Base-by-base conservation (phyloP, 2,797 vertebrate genomes). In the Rhyacichthys aspro region DNA sequence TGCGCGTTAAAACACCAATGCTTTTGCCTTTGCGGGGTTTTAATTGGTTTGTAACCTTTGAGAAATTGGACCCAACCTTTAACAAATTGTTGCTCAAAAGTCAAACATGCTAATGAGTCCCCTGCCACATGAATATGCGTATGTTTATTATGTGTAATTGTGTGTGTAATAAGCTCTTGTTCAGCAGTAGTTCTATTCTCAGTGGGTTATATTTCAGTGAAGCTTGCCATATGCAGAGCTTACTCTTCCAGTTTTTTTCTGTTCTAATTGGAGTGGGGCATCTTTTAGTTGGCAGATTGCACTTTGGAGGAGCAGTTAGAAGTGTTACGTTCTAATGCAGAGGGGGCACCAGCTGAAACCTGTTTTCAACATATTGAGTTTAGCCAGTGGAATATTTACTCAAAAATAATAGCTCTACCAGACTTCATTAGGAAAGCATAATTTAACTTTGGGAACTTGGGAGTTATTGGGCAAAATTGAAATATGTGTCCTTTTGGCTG, bases 101-200 rank as follows among this genome's bases (percentile, higher is more conserved):
- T 46, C 18, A 46, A 28, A 9, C 47, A 33, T 59, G 33, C 19
- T 49, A 66, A 63, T 45, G 14, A 67, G 55, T 37, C 47, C 67
- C 47, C 43, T 16, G 43, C 33, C 45, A 57, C 44, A 39, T 41
- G 42, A 50, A 28, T 53, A 33, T 37, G n/a, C 57, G 66, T 57
- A 43, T 63, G 59, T 43, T 70, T 56, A 63, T 69, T 34, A 28
- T 16, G 8, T 49, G 16, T 72, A 66, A 68, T 70, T 42, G 61
- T 44, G 43, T 34, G 50, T 64, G 39, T 34, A 59, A 60, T 65
- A 33, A 66, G 50, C 55, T 54, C 32, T 9, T 48, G 43, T 48
- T 36, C 44, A 36, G 15, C 42, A 46, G 43, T 45, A 34, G 49
- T 52, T 18, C 28, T 61, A 11, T 14, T 28, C 48, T 18, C 8